A percentile compares a stretch with the other conserved stretches of the same genome.
Evolutionary conservation across 2,797 vertebrate species (phyloP).

Genomic region (Ctenosaura bakeri): DNA sequence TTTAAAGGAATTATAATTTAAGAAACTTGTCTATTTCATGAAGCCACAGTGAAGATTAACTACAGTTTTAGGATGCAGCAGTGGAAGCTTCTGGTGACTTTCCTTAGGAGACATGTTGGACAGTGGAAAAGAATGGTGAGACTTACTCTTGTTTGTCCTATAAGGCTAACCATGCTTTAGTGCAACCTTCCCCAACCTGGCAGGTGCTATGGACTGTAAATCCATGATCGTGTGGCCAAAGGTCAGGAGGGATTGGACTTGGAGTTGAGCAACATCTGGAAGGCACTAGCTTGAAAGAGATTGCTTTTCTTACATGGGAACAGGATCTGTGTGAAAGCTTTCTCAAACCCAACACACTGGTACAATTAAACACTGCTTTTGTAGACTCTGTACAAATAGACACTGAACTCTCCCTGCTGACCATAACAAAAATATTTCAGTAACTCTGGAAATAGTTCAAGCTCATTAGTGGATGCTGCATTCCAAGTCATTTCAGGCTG

Average conservation of each 20-base stretch:
- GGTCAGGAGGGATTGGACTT: neutral
- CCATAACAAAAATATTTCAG: slow-evolving; percentile 77
- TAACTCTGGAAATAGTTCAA: slow-evolving; percentile 76
- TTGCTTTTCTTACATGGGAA: neutral
- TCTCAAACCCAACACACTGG: slow-evolving; percentile 25
- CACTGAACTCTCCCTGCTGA: slow-evolving; percentile 75
- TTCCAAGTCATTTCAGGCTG: slow-evolving; percentile 72
- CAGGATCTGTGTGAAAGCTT: too few relatives aligned
- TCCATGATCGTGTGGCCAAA: neutral
- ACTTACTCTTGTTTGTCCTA: neutral
- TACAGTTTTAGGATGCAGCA: neutral
- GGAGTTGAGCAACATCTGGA: neutral
- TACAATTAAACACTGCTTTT: slow-evolving; percentile 69
- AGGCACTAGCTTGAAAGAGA: neutral
- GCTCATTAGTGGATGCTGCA: slow-evolving; percentile 81
- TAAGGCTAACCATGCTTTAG: neutral
- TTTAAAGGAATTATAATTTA: too few relatives aligned
- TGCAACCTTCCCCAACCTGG: too few relatives aligned
- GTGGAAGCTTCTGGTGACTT: neutral
- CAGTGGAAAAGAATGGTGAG: neutral
- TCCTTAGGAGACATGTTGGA: neutral
- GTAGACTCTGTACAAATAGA: slow-evolving; percentile 76
- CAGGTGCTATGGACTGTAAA: too few relatives aligned
- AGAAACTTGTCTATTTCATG: too few relatives aligned
- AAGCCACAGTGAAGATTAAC: too few relatives aligned